Percentiles rank a stretch among this genome's conserved stretches.
phyloP scores from a whole-genome alignment of 2,797 vertebrate species.

The Cossypha heuglini region DNA sequence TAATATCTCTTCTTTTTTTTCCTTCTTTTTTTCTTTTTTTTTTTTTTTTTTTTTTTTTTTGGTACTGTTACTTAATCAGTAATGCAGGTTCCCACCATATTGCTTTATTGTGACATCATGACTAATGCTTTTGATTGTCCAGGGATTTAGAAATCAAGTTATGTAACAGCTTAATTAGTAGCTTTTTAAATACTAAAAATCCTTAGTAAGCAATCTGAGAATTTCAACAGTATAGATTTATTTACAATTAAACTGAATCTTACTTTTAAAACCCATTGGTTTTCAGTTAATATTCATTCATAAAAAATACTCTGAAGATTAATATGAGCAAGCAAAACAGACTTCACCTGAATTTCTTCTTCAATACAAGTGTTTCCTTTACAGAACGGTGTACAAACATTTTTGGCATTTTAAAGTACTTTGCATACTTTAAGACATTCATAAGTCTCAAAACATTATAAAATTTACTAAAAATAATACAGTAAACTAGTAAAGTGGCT shows the following conservation, averaged over 20 bases:
- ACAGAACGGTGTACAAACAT: background rate
- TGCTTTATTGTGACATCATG: background rate
- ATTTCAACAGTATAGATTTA: background rate
- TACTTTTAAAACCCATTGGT: background rate
- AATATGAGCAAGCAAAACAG: background rate
- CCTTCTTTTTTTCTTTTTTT: background rate
- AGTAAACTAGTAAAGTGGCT: background rate
- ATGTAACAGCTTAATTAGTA: background rate
- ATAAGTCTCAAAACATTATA: background rate
- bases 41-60: background rate
- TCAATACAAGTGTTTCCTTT: background rate
- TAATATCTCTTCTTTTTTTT: background rate
- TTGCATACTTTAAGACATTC: background rate
- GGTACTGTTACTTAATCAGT: background rate
- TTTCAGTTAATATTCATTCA: background rate
- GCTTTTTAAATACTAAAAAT: background rate
- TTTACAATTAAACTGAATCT: background rate
- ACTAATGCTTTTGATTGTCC: background rate
- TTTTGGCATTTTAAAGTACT: background rate
- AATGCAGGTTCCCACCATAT: background rate
- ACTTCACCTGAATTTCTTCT: background rate
- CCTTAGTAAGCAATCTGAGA: background rate
- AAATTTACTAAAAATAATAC: background rate
- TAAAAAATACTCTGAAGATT: background rate
- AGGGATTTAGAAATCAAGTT: background rate